Evolutionary conservation across 2,888 invertebrate species (phyloP).

Genomic region (Eurytoma californica): DNA sequence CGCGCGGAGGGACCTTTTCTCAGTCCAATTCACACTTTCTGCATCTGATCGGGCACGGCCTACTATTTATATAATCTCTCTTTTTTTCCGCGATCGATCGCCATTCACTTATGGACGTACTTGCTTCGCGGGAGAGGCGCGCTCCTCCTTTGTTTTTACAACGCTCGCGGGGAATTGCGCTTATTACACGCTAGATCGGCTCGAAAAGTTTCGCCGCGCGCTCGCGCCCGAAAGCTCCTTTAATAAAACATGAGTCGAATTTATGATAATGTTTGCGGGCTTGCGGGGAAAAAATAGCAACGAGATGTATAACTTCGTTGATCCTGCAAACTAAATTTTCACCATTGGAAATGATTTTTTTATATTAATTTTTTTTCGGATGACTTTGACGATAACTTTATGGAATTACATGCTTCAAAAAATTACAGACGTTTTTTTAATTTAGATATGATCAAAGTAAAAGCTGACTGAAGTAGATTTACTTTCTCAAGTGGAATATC

Average conservation of each 20-base stretch:
- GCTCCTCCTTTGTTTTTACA: not conserved
- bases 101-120: not conserved
- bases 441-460: no score
- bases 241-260: slow-evolving; percentile 47
- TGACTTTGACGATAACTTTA: no score
- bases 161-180: slow-evolving; percentile 9
- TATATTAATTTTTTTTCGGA: no score
- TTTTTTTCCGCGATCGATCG: slow-evolving; percentile 22
- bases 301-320: not conserved
- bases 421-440: no score
- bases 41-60: not conserved
- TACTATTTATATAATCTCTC: slow-evolving; percentile 29
- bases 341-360: no score
- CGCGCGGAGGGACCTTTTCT: slow-evolving; percentile 1
- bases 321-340: no score
- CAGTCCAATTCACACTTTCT: slow-evolving; percentile 28
- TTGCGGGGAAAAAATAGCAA: not conserved
- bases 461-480: no score
- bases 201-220: slow-evolving; percentile 15
- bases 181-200: slow-evolving; percentile 31
- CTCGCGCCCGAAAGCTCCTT: slow-evolving; percentile 10
- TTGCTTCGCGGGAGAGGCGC: not conserved
- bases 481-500: no score
- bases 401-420: no score
- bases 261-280: slow-evolving; percentile 24